phyloP scores from a whole-genome alignment of 2,888 invertebrate species.

The Agriopis leucophaearia region DNA sequence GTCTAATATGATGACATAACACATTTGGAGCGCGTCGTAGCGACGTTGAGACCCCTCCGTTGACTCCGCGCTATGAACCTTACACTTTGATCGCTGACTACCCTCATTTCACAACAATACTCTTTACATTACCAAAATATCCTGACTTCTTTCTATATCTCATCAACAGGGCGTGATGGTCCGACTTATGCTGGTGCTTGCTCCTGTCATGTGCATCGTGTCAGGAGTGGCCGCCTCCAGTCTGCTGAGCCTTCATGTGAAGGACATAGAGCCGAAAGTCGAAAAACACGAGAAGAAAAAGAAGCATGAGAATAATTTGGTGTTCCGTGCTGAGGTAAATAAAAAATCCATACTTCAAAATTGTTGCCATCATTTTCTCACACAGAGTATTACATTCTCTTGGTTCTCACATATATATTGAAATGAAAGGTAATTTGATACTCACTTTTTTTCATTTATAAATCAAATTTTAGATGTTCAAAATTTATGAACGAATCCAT shows the following conservation, averaged over 20 bases:
- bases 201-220: constrained; percentile 99
- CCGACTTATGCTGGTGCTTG: constrained; percentile 98
- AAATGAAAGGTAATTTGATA: too few relatives aligned
- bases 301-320: constrained; percentile 91
- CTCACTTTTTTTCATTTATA: too few relatives aligned
- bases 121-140: background rate
- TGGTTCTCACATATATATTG: too few relatives aligned
- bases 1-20: constrained; percentile 72
- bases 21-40: constrained; percentile 76
- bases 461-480: too few relatives aligned
- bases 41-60: constrained; percentile 71
- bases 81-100: constrained; percentile 89
- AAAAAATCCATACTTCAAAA: too few relatives aligned
- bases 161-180: constrained; percentile 97
- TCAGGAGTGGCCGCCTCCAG: constrained; percentile 98
- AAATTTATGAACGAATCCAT: too few relatives aligned
- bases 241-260: constrained; percentile 94
- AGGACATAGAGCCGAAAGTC: constrained; percentile 90
- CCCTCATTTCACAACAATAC: background rate
- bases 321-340: constrained; percentile 92
- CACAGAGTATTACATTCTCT: too few relatives aligned
- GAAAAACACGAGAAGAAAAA: constrained; percentile 89
- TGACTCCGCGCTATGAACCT: constrained; percentile 80
- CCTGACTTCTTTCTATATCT: constrained; percentile 33
- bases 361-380: too few relatives aligned